Evolutionary conservation across 2,888 invertebrate genomes (phyloP).

Genomic region (Cosmia trapezina): DNA sequence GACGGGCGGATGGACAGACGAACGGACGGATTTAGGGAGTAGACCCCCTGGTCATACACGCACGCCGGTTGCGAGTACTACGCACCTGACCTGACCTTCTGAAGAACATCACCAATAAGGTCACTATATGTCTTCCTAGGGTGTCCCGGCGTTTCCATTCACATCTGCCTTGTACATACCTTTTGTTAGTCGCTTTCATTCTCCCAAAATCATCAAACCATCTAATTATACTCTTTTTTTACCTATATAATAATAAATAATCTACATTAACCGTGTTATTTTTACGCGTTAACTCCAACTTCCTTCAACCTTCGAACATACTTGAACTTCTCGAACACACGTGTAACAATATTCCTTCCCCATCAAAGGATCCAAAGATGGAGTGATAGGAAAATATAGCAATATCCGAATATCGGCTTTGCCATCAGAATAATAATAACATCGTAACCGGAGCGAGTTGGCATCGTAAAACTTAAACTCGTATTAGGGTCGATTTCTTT

Average conservation of each 20-base stretch:
- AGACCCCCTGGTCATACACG: not conserved
- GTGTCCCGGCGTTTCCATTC: not conserved
- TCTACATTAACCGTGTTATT: slow-evolving; percentile 15
- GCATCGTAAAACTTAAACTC: slow-evolving; percentile 73
- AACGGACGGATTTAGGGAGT: too few relatives aligned
- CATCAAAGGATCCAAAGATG: slow-evolving; percentile 37
- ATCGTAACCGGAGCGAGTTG: slow-evolving; percentile 60
- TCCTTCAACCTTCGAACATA: not conserved
- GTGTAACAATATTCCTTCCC: slow-evolving; percentile 41
- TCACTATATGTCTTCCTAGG: not conserved
- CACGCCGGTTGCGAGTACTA: not conserved
- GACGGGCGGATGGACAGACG: too few relatives aligned
- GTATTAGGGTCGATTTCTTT: slow-evolving; percentile 73
- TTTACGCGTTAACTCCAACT: not conserved
- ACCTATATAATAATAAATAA: too few relatives aligned
- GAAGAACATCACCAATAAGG: not conserved
- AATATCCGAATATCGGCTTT: slow-evolving; percentile 53
- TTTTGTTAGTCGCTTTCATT: not conserved
- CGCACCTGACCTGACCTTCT: not conserved
- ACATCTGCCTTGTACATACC: not conserved
- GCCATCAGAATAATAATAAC: slow-evolving; percentile 65
- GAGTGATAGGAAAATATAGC: slow-evolving; percentile 59
- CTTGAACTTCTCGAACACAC: slow-evolving; percentile 29
- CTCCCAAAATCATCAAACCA: not conserved
- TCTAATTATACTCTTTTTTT: not conserved